phyloP scores from a whole-genome alignment of 2,113 vertebrate species.

The Plecotus auritus region DNA sequence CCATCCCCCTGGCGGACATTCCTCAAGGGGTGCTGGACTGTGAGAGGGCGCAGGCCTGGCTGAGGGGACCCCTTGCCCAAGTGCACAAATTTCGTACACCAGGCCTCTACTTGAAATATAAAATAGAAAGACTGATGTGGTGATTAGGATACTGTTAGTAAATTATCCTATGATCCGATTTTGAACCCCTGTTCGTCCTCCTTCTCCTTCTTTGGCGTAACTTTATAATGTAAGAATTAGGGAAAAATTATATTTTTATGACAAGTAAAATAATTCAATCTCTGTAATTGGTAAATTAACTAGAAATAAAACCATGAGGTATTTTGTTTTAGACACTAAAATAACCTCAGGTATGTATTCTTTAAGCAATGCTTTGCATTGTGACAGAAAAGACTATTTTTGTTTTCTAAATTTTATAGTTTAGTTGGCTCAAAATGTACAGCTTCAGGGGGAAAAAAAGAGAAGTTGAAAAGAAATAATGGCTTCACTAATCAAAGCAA shows the following conservation, averaged over 20 bases:
- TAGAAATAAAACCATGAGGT: neutral
- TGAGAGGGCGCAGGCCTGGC: too few relatives aligned
- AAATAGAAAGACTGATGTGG: neutral
- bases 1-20: too few relatives aligned
- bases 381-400: neutral
- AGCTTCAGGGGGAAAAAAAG: neutral
- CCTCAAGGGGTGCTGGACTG: too few relatives aligned
- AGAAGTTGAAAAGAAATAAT: neutral
- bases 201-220: neutral
- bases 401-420: neutral
- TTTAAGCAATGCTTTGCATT: neutral
- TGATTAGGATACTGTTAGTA: neutral
- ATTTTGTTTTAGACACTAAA: neutral
- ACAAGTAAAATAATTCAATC: neutral
- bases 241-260: neutral
- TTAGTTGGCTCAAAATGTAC: neutral
- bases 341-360: neutral
- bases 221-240: neutral
- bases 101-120: neutral
- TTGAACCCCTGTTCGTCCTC: neutral
- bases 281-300: neutral
- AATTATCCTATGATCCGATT: rapidly evolving
- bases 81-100: too few relatives aligned
- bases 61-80: too few relatives aligned
- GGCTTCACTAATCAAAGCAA: neutral